Evolutionary conservation across 2,113 vertebrate species (phyloP).

Genomic region (Furnarius figulus): DNA sequence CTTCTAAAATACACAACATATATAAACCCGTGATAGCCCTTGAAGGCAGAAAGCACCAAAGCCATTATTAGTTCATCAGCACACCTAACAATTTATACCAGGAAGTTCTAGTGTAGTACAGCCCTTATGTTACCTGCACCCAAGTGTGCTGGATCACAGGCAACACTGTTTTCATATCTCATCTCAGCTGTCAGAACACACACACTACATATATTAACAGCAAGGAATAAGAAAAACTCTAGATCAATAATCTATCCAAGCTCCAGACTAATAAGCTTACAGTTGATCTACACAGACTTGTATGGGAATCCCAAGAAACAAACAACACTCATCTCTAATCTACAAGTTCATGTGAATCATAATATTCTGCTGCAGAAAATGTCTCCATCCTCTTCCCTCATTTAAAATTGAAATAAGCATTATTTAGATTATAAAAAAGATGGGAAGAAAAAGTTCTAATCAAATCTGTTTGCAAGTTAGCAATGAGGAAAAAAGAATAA

Average conservation of each 20-base stretch:
- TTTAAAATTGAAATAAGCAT: background rate
- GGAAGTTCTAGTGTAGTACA: background rate
- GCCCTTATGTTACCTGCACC: accelerated
- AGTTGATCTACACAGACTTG: background rate
- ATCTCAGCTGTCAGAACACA: background rate
- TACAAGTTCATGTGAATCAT: background rate
- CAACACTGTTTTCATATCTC: background rate
- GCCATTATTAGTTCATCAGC: background rate
- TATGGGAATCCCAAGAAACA: background rate
- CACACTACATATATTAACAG: background rate
- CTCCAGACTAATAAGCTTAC: background rate
- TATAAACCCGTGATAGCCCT: background rate
- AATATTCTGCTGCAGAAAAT: background rate
- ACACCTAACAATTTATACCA: background rate
- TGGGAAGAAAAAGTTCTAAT: background rate
- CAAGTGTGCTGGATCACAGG: background rate
- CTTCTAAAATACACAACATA: background rate
- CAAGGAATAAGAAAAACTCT: background rate
- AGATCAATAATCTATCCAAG: background rate
- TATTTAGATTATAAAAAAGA: background rate
- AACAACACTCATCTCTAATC: background rate
- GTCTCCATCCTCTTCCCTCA: background rate
- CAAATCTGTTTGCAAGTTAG: background rate
- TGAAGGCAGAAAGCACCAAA: background rate
- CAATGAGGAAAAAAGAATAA: background rate